Base-by-base conservation (phyloP, 2,797 vertebrate genomes). In the Oreortyx pictus region DNA sequence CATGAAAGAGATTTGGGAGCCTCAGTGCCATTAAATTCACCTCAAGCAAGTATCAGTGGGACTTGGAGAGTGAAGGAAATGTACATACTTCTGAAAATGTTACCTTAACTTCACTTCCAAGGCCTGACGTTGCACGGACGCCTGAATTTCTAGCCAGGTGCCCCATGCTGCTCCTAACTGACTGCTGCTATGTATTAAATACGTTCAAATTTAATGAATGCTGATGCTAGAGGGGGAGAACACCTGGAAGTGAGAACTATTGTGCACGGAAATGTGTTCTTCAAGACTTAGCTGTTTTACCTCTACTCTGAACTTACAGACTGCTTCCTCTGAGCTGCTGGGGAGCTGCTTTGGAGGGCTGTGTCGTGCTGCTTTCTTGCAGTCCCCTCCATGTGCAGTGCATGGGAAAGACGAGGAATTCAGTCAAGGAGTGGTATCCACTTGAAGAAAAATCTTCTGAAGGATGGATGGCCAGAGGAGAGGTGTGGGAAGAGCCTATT, bases 61-160 rank as follows among this genome's bases (percentile, higher is more conserved):
- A 47, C 85, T 91, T 89, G 77, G 82, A 81, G 76, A 90, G 61
- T 15, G 56, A 76, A 41, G 81, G 85, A 83, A 77, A 88, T 2
- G 17, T 73, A 52, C 79, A 20, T 74, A 37, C 59, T 66, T 81
- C 70, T 81, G 87, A 93, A 89, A 96, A 92, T 86, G 80, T 86
- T 88, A 92, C 56, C 60, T 37, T 29, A 8, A 39, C 74, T 79
- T 59, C 76, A 82, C 35, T 85, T 92, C 71, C 64, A 86, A 89
- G 82, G 88, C 72, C 67, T 93, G 89, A 88, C 76, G 67, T 84
- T 71, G 70, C 86, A 75, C 24, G 83, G 87, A 64, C 70, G 74
- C 80, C 71, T 54, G 91, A 66, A 76, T 88, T 64, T 47, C 82
- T 44, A 15, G 64, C 68, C 31, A 20, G 72, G 60, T 8, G 89